A percentile compares a stretch with the other conserved stretches of the same genome.
phyloP scores from a whole-genome alignment of 2,888 invertebrate species.

The Amphimallon solstitiale region DNA sequence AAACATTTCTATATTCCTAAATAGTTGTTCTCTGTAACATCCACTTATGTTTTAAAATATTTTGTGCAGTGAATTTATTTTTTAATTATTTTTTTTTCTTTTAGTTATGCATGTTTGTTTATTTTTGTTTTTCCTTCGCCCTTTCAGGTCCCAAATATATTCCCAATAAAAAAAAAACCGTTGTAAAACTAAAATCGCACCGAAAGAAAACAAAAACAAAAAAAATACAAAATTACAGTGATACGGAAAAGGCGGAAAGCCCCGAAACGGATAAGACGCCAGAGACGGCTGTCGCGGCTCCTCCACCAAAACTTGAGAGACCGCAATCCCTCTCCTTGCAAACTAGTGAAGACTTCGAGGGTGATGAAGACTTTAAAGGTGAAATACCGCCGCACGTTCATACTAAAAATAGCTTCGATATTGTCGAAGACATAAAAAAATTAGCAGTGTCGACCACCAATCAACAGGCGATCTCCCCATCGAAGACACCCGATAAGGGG shows the following conservation, averaged over 20 bases:
- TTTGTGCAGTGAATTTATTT: constrained; percentile 44
- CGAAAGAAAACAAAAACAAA: constrained; percentile 34
- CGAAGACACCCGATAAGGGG: constrained; percentile 40
- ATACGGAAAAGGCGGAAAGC: constrained; percentile 39
- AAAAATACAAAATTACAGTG: constrained; percentile 57
- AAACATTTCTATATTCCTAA: no score
- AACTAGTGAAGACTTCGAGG: constrained; percentile 62
- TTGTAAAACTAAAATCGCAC: constrained; percentile 35
- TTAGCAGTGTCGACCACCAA: constrained; percentile 31
- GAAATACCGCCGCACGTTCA: constrained; percentile 27
- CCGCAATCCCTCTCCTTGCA: constrained; percentile 66
- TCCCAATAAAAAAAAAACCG: constrained; percentile 55
- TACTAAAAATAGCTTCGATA: constrained; percentile 32
- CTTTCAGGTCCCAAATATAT: constrained; percentile 59
- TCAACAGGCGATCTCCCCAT: constrained; percentile 14
- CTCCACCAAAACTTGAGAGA: constrained; percentile 59
- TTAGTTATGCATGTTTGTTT: constrained; percentile 43
- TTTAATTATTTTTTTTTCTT: constrained; percentile 44
- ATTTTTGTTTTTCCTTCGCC: constrained; percentile 50
- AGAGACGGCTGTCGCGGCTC: constrained; percentile 27
- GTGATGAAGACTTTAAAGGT: constrained; percentile 39
- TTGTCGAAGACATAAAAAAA: constrained; percentile 31
- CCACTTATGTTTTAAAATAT: constrained; percentile 25
- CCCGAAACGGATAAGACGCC: constrained; percentile 24
- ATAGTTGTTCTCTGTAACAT: constrained; percentile 10